A percentile compares a stretch with the other conserved stretches of the same genome.
Evolutionary conservation across 2,113 vertebrate species (phyloP).

Genomic region (Electrona antarctica): DNA sequence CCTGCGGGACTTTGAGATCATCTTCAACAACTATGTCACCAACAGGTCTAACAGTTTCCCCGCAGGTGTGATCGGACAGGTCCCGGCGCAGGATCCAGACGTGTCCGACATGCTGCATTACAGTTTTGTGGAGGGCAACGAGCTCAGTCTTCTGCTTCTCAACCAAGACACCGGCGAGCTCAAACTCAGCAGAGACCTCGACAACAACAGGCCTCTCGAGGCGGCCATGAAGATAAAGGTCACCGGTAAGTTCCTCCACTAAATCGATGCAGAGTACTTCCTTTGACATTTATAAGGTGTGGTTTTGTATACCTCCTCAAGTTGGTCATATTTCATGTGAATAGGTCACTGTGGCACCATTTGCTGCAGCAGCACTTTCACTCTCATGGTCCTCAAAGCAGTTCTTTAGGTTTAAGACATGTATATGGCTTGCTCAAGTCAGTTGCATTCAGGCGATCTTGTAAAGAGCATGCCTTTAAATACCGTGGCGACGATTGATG

Average conservation of each 20-base stretch:
- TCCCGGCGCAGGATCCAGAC: conserved; percentile 87
- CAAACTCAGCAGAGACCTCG: conserved; percentile 85
- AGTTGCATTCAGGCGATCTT: not conserved
- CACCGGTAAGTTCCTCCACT: conserved; percentile 80
- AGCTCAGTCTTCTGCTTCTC: conserved; percentile 83
- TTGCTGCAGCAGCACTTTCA: not conserved
- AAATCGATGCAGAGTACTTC: not conserved
- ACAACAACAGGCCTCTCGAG: conserved; percentile 88
- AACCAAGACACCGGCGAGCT: conserved; percentile 84
- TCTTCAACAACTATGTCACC: conserved; percentile 90
- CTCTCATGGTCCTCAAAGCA: not conserved
- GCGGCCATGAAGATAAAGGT: conserved; percentile 88
- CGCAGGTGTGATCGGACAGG: conserved; percentile 85
- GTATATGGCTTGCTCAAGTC: conserved; percentile 1
- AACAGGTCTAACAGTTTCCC: conserved; percentile 90
- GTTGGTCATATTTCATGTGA: not conserved
- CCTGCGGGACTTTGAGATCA: conserved; percentile 88
- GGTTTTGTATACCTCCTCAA: not conserved
- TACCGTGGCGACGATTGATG: not conserved
- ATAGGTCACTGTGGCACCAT: not conserved
- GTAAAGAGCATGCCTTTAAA: not conserved
- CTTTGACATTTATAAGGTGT: not conserved
- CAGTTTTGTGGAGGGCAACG: conserved; percentile 86
- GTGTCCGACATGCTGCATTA: conserved; percentile 86
- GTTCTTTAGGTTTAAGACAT: not conserved